These are phyloP conservation scores for Patella caerulea DNA, from an alignment of 2,888 invertebrate genomes.

Conservation along the genomic window DNA sequence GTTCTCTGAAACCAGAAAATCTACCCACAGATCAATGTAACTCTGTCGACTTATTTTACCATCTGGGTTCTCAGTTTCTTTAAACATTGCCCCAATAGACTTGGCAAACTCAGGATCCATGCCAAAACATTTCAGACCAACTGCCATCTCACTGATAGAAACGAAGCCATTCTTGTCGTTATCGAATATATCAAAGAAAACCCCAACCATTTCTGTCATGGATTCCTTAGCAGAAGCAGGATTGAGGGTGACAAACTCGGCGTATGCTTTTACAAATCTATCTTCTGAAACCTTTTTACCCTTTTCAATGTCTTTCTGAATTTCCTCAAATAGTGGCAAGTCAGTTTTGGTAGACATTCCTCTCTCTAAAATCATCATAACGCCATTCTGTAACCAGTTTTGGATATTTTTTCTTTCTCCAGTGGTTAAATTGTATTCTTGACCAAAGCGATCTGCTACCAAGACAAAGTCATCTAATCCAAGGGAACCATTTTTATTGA, in stretches of 20 bases:
- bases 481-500: slow-evolving; percentile 50
- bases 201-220: slow-evolving; percentile 47
- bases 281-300: slow-evolving; percentile 50
- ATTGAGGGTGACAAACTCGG: slow-evolving; percentile 43
- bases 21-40: slow-evolving; percentile 57
- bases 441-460: slow-evolving; percentile 48
- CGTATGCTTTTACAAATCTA: slow-evolving; percentile 46
- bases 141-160: slow-evolving; percentile 42
- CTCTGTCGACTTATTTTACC: slow-evolving; percentile 53
- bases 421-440: slow-evolving; percentile 44
- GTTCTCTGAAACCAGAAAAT: slow-evolving; percentile 56
- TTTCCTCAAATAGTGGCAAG: slow-evolving; percentile 37
- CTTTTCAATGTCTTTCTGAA: slow-evolving; percentile 41
- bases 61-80: slow-evolving; percentile 34
- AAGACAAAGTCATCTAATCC: slow-evolving; percentile 42
- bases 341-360: background rate
- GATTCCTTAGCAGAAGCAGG: slow-evolving; percentile 40
- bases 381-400: slow-evolving; percentile 52
- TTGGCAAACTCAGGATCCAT: slow-evolving; percentile 40
- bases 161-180: slow-evolving; percentile 47
- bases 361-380: slow-evolving; percentile 37
- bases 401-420: slow-evolving; percentile 40
- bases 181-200: slow-evolving; percentile 55
- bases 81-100: slow-evolving; percentile 56
- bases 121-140: slow-evolving; percentile 54